These are phyloP conservation scores for Pentalonia nigronervosa DNA, from an alignment of 1,140 invertebrate species.

Conservation along the genomic window DNA sequence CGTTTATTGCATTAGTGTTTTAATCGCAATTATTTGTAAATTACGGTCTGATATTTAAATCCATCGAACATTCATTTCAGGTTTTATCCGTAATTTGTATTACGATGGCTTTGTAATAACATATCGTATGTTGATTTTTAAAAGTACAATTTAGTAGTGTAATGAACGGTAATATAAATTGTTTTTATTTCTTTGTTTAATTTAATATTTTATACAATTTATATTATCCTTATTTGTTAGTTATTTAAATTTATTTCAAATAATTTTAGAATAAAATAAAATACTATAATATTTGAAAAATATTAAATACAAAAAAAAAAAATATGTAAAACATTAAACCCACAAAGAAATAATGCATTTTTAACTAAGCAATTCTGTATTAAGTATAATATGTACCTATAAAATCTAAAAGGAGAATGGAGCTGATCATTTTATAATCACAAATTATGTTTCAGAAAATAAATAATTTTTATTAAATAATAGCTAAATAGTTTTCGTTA, in stretches of 20 bases:
- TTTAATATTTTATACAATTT: neutral
- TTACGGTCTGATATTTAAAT: conserved; percentile 11
- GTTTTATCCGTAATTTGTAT: neutral
- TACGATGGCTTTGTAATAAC: neutral
- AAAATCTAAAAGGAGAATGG: neutral
- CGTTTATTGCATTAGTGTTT: neutral
- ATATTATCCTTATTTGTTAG: neutral
- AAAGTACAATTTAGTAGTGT: neutral
- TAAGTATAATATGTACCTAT: neutral
- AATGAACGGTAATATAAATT: neutral
- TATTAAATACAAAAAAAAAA: neutral
- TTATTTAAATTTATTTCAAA: neutral
- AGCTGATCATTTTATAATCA: neutral
- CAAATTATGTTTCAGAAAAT: too few species aligned
- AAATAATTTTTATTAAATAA: too few species aligned
- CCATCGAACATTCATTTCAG: neutral
- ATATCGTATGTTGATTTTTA: neutral
- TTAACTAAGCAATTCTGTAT: neutral
- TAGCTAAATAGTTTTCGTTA: neutral
- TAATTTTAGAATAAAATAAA: neutral
- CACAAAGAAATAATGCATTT: neutral
- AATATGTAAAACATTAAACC: neutral
- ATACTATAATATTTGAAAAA: neutral
- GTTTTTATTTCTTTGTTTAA: neutral
- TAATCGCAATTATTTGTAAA: conserved; percentile 1